phyloP scores from a whole-genome alignment of 2,888 invertebrate species.

The Drosophila buzzatii region DNA sequence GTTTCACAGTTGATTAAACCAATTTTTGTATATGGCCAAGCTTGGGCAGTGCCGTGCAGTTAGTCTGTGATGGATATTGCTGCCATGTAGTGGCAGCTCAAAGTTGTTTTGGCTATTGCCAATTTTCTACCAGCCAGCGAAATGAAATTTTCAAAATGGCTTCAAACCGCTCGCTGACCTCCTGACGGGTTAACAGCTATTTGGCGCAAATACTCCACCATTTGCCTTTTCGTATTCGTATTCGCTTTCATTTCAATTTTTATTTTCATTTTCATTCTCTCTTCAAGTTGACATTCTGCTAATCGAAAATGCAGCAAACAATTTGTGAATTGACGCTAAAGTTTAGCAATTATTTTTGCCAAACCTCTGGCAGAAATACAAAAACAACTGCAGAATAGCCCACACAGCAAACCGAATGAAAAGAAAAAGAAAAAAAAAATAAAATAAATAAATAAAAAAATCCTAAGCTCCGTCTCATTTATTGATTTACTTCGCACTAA shows the following conservation, averaged over 20 bases:
- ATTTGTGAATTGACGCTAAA: conserved; percentile 71
- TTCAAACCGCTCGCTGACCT: conserved; percentile 19
- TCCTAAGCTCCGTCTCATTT: conserved; percentile 69
- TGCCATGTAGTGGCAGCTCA: conserved; percentile 65
- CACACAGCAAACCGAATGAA: not conserved
- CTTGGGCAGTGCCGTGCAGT: conserved; percentile 52
- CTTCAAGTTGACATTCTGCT: conserved; percentile 76
- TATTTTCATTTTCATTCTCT: conserved; percentile 45
- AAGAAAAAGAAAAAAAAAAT: conserved; percentile 29
- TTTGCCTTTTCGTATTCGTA: conserved; percentile 32
- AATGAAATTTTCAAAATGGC: conserved; percentile 78
- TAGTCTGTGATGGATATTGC: conserved; percentile 77
- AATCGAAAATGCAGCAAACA: conserved; percentile 81
- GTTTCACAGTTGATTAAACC: conserved; percentile 81
- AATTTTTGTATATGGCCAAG: conserved; percentile 74
- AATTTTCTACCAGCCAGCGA: conserved; percentile 65
- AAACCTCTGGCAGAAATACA: conserved; percentile 27
- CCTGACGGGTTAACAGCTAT: conserved; percentile 50
- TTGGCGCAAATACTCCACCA: conserved; percentile 40
- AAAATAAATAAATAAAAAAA: conserved; percentile 34
- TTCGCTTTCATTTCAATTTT: not conserved
- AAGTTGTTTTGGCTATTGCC: conserved; percentile 62
- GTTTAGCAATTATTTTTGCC: conserved; percentile 75
- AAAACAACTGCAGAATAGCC: conserved; percentile 15
- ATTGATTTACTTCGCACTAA: conserved; percentile 74